A percentile compares a stretch with the other conserved stretches of the same genome.
Conservation (phyloP, 2,113 vertebrate genomes). For the Raja brachyura region DNA sequence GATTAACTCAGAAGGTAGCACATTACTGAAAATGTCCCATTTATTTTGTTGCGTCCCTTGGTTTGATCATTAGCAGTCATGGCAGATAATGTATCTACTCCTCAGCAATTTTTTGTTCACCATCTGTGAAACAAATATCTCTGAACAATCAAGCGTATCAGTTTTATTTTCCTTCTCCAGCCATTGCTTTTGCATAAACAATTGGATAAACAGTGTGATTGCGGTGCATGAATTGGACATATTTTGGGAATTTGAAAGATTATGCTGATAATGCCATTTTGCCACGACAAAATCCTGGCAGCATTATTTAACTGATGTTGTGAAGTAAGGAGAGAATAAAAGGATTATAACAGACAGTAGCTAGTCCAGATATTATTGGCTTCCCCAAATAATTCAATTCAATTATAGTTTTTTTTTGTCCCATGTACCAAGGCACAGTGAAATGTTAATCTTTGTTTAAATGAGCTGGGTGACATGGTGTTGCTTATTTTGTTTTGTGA, state of each 20-base stretch:
- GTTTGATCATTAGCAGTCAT: background rate
- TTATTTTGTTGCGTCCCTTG: background rate
- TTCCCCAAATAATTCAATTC: background rate
- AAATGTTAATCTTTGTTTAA: background rate
- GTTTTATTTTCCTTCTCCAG: background rate
- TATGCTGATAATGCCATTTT: background rate
- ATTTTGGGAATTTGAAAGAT: slow-evolving; percentile 19
- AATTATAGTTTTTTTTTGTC: too few species aligned
- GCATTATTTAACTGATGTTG: background rate
- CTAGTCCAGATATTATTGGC: background rate
- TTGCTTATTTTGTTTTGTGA: background rate
- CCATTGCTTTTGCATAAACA: background rate
- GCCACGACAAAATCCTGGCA: background rate
- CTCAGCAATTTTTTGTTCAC: background rate
- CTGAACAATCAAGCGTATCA: background rate
- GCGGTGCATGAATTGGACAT: background rate
- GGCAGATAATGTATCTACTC: background rate
- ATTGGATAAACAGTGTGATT: background rate
- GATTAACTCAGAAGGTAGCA: background rate
- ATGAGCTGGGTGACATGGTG: background rate
- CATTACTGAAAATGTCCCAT: background rate
- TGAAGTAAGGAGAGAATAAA: background rate
- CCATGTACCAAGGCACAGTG: too few species aligned
- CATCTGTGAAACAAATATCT: slow-evolving; percentile 4
- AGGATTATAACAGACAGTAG: background rate